These are phyloP conservation scores for Teleogryllus oceanicus DNA, from an alignment of 2,888 invertebrate genomes.

Conservation along the genomic window DNA sequence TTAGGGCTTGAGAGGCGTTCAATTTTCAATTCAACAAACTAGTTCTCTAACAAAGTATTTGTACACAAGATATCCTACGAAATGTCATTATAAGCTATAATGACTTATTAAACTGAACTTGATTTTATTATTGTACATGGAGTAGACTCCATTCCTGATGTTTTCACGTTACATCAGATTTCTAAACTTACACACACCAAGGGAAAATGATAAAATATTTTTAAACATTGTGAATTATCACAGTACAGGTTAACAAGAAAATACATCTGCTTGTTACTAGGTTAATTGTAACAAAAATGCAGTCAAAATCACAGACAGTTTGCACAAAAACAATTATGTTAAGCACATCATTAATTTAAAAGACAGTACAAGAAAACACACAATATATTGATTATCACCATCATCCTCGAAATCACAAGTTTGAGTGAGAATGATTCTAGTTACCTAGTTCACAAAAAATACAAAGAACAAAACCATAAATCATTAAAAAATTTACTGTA, in stretches of 20 bases:
- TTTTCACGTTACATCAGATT: neutral
- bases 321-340: neutral
- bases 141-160: neutral
- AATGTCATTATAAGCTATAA: neutral
- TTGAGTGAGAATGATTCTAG: too few relatives aligned
- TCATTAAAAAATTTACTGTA: too few relatives aligned
- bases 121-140: neutral
- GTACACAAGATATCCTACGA: neutral
- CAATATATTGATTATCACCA: neutral
- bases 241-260: slow-evolving; percentile 2
- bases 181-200: neutral
- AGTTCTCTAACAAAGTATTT: neutral
- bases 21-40: neutral
- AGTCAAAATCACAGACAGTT: slow-evolving; percentile 18
- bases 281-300: slow-evolving; percentile 5
- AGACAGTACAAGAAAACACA: slow-evolving; percentile 4
- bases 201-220: neutral
- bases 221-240: neutral
- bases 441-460: too few relatives aligned
- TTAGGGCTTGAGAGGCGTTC: neutral
- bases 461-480: too few relatives aligned
- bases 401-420: too few relatives aligned
- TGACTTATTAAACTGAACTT: neutral
- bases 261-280: neutral
- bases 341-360: neutral